Conservation (phyloP, 1,140 invertebrate species). For the Phymastichus coffea region DNA sequence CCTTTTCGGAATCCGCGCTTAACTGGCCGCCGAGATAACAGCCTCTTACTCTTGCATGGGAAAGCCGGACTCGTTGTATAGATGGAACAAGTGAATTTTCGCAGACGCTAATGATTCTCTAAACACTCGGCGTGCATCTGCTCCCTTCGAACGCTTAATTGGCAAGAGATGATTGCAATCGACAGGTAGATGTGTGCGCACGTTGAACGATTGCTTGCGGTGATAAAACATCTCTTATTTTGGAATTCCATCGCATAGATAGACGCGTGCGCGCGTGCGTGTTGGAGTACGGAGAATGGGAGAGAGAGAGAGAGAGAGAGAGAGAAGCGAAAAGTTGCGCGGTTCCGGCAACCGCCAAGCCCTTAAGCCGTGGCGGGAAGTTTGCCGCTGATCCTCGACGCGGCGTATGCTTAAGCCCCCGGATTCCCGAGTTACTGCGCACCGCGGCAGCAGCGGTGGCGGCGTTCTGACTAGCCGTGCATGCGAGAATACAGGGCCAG, state of each 20-base stretch:
- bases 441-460: slow-evolving; percentile 12
- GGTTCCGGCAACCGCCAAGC: slow-evolving; percentile 54
- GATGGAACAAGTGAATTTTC: too few relatives aligned
- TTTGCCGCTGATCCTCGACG: slow-evolving; percentile 56
- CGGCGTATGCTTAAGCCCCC: slow-evolving; percentile 52
- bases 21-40: too few relatives aligned
- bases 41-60: too few relatives aligned
- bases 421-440: slow-evolving; percentile 57
- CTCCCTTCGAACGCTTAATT: background rate
- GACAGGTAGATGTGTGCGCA: background rate
- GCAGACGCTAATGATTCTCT: too few relatives aligned
- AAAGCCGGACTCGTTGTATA: too few relatives aligned
- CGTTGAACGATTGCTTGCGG: background rate
- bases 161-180: background rate
- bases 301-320: background rate
- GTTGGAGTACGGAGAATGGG: background rate
- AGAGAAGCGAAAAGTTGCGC: slow-evolving; percentile 28
- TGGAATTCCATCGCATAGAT: background rate
- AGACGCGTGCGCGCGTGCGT: background rate
- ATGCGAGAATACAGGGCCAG: too few relatives aligned
- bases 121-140: too few relatives aligned
- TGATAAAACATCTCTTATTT: background rate
- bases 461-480: too few relatives aligned
- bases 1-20: too few relatives aligned
- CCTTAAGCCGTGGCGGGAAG: slow-evolving; percentile 57